Base-by-base conservation (phyloP, 2,113 vertebrate species). In the Atherinomorus stipes region DNA sequence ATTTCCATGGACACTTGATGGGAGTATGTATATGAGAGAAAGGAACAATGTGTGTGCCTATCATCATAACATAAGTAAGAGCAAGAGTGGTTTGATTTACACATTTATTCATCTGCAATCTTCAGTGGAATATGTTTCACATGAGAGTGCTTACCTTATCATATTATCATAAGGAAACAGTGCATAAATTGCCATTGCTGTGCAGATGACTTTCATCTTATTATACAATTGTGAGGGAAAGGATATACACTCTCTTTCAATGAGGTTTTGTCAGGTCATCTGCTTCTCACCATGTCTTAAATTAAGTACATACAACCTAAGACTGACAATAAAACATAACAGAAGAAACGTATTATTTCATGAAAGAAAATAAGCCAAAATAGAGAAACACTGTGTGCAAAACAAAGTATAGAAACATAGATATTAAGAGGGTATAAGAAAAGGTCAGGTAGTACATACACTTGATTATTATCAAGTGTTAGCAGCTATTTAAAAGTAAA, bases 1-100 rank as follows among this genome's bases (percentile, higher is more conserved):
- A 74, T 67, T 58, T 73, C 15, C 50, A 42, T 21, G 63, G 18
- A 31, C 66, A 51, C 47, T 64, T 65, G 22, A 58, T 58, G 49
- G 2, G 40, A 2, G 49, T 22, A 64, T 37, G 58, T 28, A 45
- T 40, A 45, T 19, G 57, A 6, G 45, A 19, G 50, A 28, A 47
- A 13, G 42, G n/a, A 26, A 1, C 8, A 9, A n/a, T 11, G 22
- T 68, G 68, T 74, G 72, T 40, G 61, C 66, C 16, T 6, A 42
- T 60, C n/a, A 28, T 56, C 19, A 23, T 50, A 45, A 53, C 38
- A 64, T 80, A 15, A 75, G 65, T 50, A 54, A 10, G 38, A 65
- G 23, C 31, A n/a, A 28, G 11, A n/a, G 52, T 21, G 60, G 44
- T 52, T 73, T 62, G 31, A 72, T 21, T 69, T n/a, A 11, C 16